Percentiles rank a stretch among this genome's conserved stretches.
Conservation (phyloP, 2,113 vertebrate species). For the Henicopernis longicauda region DNA sequence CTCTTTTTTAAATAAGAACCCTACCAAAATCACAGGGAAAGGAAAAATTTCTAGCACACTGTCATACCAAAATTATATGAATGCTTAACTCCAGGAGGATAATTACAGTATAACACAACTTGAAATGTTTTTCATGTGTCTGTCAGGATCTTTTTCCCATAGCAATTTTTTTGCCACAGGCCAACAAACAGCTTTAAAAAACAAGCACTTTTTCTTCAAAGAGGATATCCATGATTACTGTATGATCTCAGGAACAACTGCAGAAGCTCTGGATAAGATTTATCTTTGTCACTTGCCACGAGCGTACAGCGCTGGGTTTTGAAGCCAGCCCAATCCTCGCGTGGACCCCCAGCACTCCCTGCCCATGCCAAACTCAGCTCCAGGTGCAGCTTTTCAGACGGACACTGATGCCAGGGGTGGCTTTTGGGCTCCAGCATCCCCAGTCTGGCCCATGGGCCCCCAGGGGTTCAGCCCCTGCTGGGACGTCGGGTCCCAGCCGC, state of each 20-base stretch:
- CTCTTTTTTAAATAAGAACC: not conserved
- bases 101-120: constrained; percentile 47
- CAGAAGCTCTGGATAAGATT: not conserved
- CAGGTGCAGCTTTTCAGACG: not conserved
- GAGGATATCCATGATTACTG: not conserved
- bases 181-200: not conserved
- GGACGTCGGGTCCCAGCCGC: not conserved
- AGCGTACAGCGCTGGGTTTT: not conserved
- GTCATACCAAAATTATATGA: constrained; percentile 27
- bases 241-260: not conserved
- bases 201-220: constrained; percentile 2
- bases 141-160: constrained; percentile 40
- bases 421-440: not conserved
- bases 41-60: not conserved
- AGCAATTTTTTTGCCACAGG: not conserved
- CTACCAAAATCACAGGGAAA: constrained; percentile 12
- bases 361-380: not conserved
- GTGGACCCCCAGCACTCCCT: not conserved
- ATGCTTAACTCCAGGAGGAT: constrained; percentile 13
- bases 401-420: not conserved
- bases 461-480: not conserved
- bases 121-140: constrained; percentile 43
- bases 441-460: not conserved
- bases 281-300: not conserved
- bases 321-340: not conserved